Evolutionary conservation across 2,888 invertebrate genomes (phyloP).

Genomic region (Pyralis farinalis): DNA sequence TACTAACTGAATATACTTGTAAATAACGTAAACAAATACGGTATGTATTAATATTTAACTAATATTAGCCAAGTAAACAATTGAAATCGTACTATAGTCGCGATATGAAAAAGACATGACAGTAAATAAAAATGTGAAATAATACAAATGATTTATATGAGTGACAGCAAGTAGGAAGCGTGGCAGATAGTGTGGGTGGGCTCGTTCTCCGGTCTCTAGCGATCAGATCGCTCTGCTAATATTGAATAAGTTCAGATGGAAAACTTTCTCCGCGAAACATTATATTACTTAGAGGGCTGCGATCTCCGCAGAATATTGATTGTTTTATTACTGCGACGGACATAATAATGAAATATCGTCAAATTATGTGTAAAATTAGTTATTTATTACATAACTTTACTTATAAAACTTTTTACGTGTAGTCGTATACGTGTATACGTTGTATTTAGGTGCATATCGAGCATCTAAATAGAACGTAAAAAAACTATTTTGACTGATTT

Average conservation of each 20-base stretch:
- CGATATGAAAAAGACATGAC: background rate
- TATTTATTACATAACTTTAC: slow-evolving; percentile 7
- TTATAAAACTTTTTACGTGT: too few species aligned
- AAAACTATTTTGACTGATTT: too few species aligned
- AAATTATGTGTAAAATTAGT: background rate
- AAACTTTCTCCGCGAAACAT: slow-evolving; percentile 69
- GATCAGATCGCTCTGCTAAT: slow-evolving; percentile 48
- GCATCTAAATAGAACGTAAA: too few species aligned
- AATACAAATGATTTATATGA: slow-evolving; percentile 38
- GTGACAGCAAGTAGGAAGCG: slow-evolving; percentile 33
- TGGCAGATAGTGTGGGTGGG: slow-evolving; percentile 23
- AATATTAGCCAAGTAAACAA: too few species aligned
- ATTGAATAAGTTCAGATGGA: slow-evolving; percentile 74
- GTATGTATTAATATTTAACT: too few species aligned
- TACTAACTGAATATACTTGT: too few species aligned
- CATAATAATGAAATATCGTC: slow-evolving; percentile 14
- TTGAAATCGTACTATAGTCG: background rate
- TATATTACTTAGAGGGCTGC: slow-evolving; percentile 63
- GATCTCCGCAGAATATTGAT: slow-evolving; percentile 66
- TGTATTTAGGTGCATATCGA: too few species aligned
- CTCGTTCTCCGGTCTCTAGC: slow-evolving; percentile 20
- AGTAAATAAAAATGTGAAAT: slow-evolving; percentile 19
- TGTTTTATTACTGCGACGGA: slow-evolving; percentile 46
- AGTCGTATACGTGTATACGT: too few species aligned
- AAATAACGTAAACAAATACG: too few species aligned